These are phyloP conservation scores for Pseudochromis fuscus DNA, from an alignment of 2,797 vertebrate species.

Conservation along the genomic window DNA sequence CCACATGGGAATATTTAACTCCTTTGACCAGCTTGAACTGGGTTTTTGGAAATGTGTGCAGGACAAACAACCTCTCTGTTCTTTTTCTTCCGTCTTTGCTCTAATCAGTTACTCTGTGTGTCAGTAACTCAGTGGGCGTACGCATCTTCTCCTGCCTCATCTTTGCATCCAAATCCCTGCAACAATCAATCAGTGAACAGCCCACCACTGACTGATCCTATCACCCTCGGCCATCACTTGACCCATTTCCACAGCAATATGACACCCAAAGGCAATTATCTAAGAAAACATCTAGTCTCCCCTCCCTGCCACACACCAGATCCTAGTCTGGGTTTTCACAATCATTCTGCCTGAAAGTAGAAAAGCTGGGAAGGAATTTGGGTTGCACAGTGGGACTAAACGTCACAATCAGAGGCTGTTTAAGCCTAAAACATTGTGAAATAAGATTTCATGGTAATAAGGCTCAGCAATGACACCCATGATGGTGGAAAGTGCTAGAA, in stretches of 20 bases:
- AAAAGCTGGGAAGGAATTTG: conserved; percentile 56
- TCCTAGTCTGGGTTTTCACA: conserved; percentile 24
- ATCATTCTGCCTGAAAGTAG: conserved; percentile 13
- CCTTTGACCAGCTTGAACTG: neutral
- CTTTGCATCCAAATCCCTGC: conserved; percentile 38
- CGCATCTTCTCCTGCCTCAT: conserved; percentile 27
- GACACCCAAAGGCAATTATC: conserved; percentile 29
- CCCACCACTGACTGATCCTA: conserved; percentile 17
- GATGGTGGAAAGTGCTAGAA: conserved; percentile 62
- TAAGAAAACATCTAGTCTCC: conserved; percentile 23
- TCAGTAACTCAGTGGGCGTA: conserved; percentile 30
- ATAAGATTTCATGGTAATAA: conserved; percentile 28
- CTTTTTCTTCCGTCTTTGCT: conserved; percentile 3
- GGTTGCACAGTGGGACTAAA: conserved; percentile 26
- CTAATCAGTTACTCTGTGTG: conserved; percentile 10
- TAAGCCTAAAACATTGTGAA: conserved; percentile 43
- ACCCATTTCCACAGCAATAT: conserved; percentile 44
- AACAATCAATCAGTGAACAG: conserved; percentile 42
- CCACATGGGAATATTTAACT: neutral
- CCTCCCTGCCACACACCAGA: conserved; percentile 9
- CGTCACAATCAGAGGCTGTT: conserved; percentile 7
- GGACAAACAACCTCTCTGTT: conserved; percentile 20
- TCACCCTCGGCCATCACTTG: conserved; percentile 34
- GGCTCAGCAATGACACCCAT: conserved; percentile 49
- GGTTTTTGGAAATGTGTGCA: neutral